Conservation (phyloP, 2,797 vertebrate genomes). For the Siniperca undulata region DNA sequence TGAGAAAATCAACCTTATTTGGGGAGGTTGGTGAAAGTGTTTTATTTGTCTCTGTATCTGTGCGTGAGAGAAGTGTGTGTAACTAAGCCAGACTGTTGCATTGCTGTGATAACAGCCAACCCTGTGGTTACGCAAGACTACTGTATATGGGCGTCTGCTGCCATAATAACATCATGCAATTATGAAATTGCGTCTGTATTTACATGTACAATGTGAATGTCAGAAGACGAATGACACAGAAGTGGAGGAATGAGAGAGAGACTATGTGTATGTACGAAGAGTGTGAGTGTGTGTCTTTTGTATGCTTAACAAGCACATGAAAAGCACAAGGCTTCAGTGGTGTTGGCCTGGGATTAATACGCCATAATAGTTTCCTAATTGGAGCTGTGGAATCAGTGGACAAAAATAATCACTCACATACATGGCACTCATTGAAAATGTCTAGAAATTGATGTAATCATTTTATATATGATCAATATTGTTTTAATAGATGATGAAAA, state of each 20-base stretch:
- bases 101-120: slow-evolving; percentile 19
- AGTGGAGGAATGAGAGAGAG: neutral
- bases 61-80: neutral
- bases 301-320: neutral
- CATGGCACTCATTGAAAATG: neutral
- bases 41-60: neutral
- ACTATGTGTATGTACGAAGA: slow-evolving; percentile 6
- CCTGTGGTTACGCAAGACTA: slow-evolving; percentile 33
- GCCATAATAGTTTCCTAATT: neutral
- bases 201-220: slow-evolving; percentile 40
- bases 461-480: neutral
- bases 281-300: neutral
- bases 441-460: neutral
- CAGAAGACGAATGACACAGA: neutral
- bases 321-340: neutral
- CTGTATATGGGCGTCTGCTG: slow-evolving; percentile 56
- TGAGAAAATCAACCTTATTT: no score
- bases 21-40: neutral
- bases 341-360: slow-evolving; percentile 16
- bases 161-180: slow-evolving; percentile 59
- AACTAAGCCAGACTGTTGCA: neutral
- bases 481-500: neutral
- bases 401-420: slow-evolving; percentile 11
- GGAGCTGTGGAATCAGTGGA: neutral
- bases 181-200: slow-evolving; percentile 58